Conservation (phyloP, 2,113 vertebrate genomes). For the Semnopithecus entellus region DNA sequence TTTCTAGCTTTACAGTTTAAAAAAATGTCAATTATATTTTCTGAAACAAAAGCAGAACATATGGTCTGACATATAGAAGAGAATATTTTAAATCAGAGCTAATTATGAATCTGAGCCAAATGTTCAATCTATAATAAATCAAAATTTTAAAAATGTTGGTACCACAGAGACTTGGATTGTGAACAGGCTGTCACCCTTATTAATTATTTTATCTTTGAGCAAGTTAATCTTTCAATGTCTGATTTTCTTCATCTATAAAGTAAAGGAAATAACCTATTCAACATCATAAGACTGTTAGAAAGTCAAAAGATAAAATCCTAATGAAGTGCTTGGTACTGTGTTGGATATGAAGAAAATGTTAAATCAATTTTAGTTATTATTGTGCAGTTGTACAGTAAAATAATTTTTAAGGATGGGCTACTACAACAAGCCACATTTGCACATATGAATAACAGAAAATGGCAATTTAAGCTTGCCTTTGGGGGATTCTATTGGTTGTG, state of each 20-base stretch:
- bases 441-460: neutral
- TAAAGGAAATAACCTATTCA: neutral
- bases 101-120: neutral
- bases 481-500: neutral
- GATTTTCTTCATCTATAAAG: neutral
- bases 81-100: neutral
- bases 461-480: neutral
- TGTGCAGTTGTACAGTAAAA: neutral
- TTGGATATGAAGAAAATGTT: neutral
- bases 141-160: neutral
- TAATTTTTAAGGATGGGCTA: neutral
- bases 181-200: neutral
- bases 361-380: neutral
- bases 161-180: neutral
- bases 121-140: neutral
- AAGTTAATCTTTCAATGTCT: neutral
- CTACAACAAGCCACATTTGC: neutral
- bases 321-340: rapidly evolving
- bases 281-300: neutral
- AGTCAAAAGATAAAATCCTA: neutral
- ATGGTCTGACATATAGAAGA: neutral
- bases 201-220: neutral
- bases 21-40: neutral
- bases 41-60: neutral
- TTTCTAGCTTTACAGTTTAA: constrained; percentile 2